Evolutionary conservation across 2,113 vertebrate species (phyloP), one percentile per base, ranked within the genome.

Genomic region (Elaphurus davidianus): DNA sequence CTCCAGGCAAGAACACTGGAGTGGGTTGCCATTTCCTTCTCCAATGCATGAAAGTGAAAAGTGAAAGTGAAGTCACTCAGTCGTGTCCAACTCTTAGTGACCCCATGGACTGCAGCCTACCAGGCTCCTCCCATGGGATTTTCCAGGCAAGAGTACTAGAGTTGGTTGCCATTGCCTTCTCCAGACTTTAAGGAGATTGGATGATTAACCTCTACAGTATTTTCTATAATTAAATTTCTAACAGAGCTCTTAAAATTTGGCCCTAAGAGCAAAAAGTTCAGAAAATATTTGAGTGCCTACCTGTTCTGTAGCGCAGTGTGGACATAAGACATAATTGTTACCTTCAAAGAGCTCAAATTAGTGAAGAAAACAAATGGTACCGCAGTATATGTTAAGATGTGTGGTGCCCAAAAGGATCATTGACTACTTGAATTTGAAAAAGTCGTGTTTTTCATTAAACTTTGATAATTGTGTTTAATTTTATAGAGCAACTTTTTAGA

Each of bases 171-270:
- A 67, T 67, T 67, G 16, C 64, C 33, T 36, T 67, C 17, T 67
- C 64, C 33, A 92, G 54, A 57, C 25, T 92, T 92, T 9, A 52
- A 85, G 54, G 47, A 83, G 40, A 76, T 30, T 50, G 40, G 47
- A 64, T 91, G n/a, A 28, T 82, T 90, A 76, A 43, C 7, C 33
- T 83, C 14, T 87, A 40, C 52, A 83, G 12, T 76, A 11, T 33
- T 17, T 82, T 83, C 21, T 30, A 96, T 64, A 95, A 64, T 57
- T 94, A 91, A 67, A 25, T 54, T 95, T 94, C 71, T 84, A 82
- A 57, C 62, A 84, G 30, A 81, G 21, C 47, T 76, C 71, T 81
- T 64, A 67, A 81, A 67, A 87, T 93, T 92, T 93, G 74, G 33
- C 23, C 47, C 33, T 43, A 60, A 83, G 30, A 90, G 27, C 57